Conservation (phyloP, 2,888 invertebrate genomes). For the Polydrusus cervinus region DNA sequence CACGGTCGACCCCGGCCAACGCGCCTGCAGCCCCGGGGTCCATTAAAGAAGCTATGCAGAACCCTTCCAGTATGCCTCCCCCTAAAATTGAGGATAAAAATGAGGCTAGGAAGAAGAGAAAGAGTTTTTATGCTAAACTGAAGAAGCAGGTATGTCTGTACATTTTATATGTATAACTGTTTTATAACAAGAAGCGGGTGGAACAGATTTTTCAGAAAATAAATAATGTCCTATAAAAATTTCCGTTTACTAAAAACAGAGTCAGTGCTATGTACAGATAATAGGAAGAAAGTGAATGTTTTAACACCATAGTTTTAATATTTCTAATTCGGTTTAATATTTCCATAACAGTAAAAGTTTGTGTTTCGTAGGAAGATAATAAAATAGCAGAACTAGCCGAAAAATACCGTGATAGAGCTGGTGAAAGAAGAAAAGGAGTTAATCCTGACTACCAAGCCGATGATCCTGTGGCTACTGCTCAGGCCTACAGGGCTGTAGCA, state of each 20-base stretch:
- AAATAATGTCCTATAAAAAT: no score
- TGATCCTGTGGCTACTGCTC: conserved; percentile 89
- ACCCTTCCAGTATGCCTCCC: conserved; percentile 68
- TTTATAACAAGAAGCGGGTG: no score
- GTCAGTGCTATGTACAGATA: no score
- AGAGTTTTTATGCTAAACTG: conserved; percentile 93
- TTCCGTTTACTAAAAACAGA: no score
- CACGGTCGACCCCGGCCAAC: conserved; percentile 82
- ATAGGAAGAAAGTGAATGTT: no score
- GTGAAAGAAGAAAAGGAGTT: conserved; percentile 83
- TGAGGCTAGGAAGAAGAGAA: conserved; percentile 92
- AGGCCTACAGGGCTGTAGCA: conserved; percentile 88
- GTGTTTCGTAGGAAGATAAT: conserved; percentile 81
- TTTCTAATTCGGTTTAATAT: no score
- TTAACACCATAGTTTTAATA: no score
- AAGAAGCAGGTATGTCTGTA: conserved; percentile 80
- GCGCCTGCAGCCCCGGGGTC: conserved; percentile 77
- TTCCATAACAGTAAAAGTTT: no score
- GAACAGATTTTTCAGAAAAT: no score
- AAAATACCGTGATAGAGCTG: conserved; percentile 93
- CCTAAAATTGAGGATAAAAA: conserved; percentile 81
- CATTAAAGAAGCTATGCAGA: conserved; percentile 81
- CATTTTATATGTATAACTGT: neutral
- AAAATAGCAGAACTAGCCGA: conserved; percentile 95
- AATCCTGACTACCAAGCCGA: conserved; percentile 87